Percentiles rank a stretch among this genome's conserved stretches.
Evolutionary conservation across 2,888 invertebrate species (phyloP).

Genomic region (Ecliptopera silaceata): DNA sequence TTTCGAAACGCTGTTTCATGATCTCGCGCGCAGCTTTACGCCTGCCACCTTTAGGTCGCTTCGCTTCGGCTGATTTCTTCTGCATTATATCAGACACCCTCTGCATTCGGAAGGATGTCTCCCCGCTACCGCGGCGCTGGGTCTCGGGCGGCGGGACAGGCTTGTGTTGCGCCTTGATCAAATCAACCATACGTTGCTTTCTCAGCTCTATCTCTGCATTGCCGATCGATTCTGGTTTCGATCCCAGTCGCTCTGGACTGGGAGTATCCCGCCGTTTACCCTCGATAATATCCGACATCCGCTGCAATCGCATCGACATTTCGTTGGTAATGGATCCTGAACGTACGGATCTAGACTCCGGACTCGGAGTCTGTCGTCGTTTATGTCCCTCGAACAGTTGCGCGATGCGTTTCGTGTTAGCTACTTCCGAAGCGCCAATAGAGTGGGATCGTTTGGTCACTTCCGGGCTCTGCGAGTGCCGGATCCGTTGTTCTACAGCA

Average conservation of each 20-base stretch:
- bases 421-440: constrained; percentile 53
- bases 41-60: constrained; percentile 55
- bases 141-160: constrained; percentile 40
- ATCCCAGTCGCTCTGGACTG: constrained; percentile 51
- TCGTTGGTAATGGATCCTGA: constrained; percentile 57
- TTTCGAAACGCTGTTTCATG: constrained; percentile 91
- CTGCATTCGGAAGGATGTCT: constrained; percentile 85
- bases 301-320: constrained; percentile 60
- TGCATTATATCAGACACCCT: constrained; percentile 89
- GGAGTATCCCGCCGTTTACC: constrained; percentile 60
- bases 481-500: constrained; percentile 41
- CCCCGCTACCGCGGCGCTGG: constrained; percentile 59
- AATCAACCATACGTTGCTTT: constrained; percentile 60
- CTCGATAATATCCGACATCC: constrained; percentile 69
- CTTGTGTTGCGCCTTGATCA: constrained; percentile 57
- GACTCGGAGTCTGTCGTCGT: constrained; percentile 58
- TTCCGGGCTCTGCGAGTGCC: constrained; percentile 59
- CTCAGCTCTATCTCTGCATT: constrained; percentile 65
- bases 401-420: constrained; percentile 62
- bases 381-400: constrained; percentile 64
- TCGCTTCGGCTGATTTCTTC: constrained; percentile 84
- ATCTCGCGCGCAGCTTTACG: constrained; percentile 81
- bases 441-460: constrained; percentile 59
- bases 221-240: constrained; percentile 57
- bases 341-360: constrained; percentile 51